A percentile compares a stretch with the other conserved stretches of the same genome.
These are phyloP conservation scores for Coptodon rendalli DNA, from an alignment of 2,113 vertebrate species.

Conservation along the genomic window DNA sequence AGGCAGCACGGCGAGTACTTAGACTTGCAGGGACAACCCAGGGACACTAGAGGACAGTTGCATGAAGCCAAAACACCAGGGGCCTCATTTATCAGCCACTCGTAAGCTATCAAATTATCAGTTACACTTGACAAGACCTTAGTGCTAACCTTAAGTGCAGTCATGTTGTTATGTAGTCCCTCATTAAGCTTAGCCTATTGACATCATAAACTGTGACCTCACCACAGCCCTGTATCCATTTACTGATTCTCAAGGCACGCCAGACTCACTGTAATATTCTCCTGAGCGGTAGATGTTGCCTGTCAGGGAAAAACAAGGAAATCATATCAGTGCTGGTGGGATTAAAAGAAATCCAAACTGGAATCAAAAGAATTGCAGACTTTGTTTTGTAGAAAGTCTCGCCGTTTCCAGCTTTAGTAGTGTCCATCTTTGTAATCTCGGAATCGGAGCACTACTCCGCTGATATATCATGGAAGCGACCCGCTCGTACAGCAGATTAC, in stretches of 20 bases:
- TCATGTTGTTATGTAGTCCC: not conserved
- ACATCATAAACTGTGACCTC: not conserved
- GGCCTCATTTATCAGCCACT: conserved; percentile 27
- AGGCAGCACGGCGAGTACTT: not conserved
- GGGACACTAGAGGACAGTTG: not conserved
- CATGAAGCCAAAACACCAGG: conserved; percentile 39
- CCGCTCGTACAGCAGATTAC: not conserved
- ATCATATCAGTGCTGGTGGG: not conserved
- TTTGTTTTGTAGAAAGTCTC: not conserved
- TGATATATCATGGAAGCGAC: not conserved
- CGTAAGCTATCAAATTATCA: not conserved
- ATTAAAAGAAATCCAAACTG: not conserved
- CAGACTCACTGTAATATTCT: not conserved
- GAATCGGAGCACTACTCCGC: not conserved
- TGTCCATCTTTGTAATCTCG: not conserved
- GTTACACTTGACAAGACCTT: not conserved
- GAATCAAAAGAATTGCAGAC: not conserved
- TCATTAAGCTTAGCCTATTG: not conserved
- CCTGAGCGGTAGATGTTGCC: not conserved
- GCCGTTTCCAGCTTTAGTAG: not conserved
- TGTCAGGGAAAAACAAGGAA: not conserved
- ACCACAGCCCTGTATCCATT: not conserved
- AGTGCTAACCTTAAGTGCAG: not conserved
- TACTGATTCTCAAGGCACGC: not conserved
- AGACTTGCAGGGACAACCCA: conserved; percentile 6